Evolutionary conservation across 2,113 vertebrate genomes (phyloP).

Genomic region (Scomber colias): DNA sequence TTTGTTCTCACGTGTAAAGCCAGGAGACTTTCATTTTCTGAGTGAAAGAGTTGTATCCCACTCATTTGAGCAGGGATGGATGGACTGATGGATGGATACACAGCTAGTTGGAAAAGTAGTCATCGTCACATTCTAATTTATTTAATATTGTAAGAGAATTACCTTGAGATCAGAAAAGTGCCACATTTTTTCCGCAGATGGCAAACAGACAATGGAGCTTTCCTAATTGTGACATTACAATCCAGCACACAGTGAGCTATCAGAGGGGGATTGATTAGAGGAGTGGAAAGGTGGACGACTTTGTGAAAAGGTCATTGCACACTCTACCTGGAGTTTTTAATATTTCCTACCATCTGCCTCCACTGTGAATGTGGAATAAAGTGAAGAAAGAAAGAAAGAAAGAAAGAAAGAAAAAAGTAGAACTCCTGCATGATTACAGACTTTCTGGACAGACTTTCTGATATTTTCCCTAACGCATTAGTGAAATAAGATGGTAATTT

Average conservation of each 20-base stretch:
- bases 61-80: conserved; percentile 40
- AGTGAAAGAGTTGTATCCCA: conserved; percentile 43
- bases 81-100: conserved; percentile 39
- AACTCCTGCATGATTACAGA: conserved; percentile 76
- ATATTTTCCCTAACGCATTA: conserved; percentile 80
- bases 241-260: conserved; percentile 75
- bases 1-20: conserved; percentile 67
- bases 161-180: conserved; percentile 74
- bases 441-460: conserved; percentile 53
- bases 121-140: conserved; percentile 71
- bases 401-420: conserved; percentile 40
- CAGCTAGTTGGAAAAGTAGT: conserved; percentile 19
- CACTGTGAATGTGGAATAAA: conserved; percentile 39
- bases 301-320: conserved; percentile 87
- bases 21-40: conserved; percentile 71
- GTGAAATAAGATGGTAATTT: conserved; percentile 84
- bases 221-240: conserved; percentile 86
- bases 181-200: conserved; percentile 63
- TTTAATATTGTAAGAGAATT: conserved; percentile 82
- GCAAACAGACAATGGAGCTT: conserved; percentile 82
- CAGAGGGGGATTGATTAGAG: conserved; percentile 85
- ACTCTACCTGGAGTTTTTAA: conserved; percentile 82
- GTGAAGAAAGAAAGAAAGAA: conserved; percentile 37
- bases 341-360: conserved; percentile 46
- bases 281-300: conserved; percentile 84